These are phyloP conservation scores for Rhingia campestris DNA, from an alignment of 2,888 invertebrate genomes.

Conservation along the genomic window DNA sequence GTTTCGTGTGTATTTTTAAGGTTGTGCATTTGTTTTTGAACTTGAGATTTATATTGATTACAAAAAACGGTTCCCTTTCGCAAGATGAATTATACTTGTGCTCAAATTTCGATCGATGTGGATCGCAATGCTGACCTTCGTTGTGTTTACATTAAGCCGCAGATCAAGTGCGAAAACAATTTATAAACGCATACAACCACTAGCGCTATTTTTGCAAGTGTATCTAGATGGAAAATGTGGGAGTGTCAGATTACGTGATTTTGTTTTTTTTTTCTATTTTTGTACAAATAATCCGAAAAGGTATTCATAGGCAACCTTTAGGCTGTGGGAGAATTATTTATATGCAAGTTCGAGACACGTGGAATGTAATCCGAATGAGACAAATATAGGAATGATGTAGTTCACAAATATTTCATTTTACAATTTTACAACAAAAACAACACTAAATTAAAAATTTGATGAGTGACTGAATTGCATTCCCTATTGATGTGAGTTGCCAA, in stretches of 20 bases:
- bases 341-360: conserved; percentile 4
- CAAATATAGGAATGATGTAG: not conserved
- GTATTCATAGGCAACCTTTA: conserved; percentile 30
- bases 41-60: not conserved
- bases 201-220: not conserved
- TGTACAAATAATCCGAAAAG: conserved; percentile 18
- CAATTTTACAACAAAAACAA: no score
- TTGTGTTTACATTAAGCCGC: conserved; percentile 23
- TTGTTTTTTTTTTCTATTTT: not conserved
- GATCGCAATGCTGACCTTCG: conserved; percentile 13
- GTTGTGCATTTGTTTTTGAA: not conserved
- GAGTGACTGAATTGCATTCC: not conserved
- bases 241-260: conserved; percentile 2
- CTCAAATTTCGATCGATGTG: not conserved
- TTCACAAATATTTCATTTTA: no score
- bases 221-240: not conserved
- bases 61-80: conserved; percentile 3
- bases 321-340: conserved; percentile 5
- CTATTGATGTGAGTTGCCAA: not conserved
- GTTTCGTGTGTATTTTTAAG: no score
- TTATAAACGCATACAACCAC: conserved; percentile 19
- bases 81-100: not conserved
- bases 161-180: conserved; percentile 41
- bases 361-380: conserved; percentile 2
- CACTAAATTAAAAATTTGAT: no score